These are phyloP conservation scores for Dolomedes plantarius DNA, from an alignment of 2,888 invertebrate genomes.

Conservation along the genomic window DNA sequence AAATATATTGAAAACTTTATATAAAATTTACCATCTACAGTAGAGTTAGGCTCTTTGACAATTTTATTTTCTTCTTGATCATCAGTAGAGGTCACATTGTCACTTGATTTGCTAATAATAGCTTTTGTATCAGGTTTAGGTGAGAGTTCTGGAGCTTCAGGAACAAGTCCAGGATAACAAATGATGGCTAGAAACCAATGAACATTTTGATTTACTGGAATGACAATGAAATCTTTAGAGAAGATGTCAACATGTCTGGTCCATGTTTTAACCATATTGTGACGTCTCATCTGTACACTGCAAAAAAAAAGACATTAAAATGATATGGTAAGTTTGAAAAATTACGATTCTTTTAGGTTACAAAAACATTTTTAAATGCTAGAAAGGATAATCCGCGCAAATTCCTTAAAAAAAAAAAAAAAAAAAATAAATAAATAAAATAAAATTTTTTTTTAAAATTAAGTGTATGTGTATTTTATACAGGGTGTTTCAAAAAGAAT, in stretches of 20 bases:
- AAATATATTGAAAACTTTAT: too few relatives aligned
- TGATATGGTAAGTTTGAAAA: background rate
- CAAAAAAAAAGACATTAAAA: background rate
- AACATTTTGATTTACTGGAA: constrained; percentile 97
- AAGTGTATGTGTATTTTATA: too few relatives aligned
- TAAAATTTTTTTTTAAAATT: too few relatives aligned
- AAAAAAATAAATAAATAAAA: too few relatives aligned
- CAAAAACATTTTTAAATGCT: too few relatives aligned
- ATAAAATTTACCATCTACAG: constrained; percentile 51
- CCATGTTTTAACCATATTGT: constrained; percentile 94
- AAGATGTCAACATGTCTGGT: constrained; percentile 97
- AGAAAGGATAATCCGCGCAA: too few relatives aligned
- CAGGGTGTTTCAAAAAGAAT: too few relatives aligned
- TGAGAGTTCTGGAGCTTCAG: constrained; percentile 40
- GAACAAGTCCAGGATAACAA: constrained; percentile 89
- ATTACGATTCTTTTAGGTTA: too few relatives aligned
- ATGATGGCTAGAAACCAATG: constrained; percentile 99
- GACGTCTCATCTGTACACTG: constrained; percentile 83
- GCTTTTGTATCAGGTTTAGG: constrained; percentile 5
- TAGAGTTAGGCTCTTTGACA: constrained; percentile 29
- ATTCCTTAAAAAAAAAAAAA: too few relatives aligned
- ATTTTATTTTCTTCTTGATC: constrained; percentile 47
- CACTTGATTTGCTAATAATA: background rate
- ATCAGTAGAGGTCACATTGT: constrained; percentile 54
- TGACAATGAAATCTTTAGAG: constrained; percentile 95